Evolutionary conservation across 92 coral and sea anemone species (phyloP).

Genomic region (Epizoanthus ramosus): DNA sequence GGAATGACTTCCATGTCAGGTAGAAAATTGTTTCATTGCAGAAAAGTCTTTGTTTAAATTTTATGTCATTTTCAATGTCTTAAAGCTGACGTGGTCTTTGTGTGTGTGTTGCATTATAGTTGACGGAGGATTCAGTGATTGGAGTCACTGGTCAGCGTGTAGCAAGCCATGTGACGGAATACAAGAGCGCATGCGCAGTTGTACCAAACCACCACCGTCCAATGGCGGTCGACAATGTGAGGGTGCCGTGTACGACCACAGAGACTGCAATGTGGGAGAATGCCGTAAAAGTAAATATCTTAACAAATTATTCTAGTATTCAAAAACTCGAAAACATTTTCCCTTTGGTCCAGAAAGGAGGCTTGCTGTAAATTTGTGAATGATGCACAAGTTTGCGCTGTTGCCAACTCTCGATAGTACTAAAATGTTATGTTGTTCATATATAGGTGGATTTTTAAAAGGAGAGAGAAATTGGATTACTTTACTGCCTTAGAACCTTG

Average conservation of each 20-base stretch:
- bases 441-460: no score
- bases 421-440: no score
- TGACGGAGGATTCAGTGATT: not conserved
- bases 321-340: not conserved
- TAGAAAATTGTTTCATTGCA: not conserved
- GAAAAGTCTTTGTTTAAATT: no score
- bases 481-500: no score
- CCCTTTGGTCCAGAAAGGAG: not conserved
- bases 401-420: no score
- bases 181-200: not conserved
- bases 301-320: not conserved
- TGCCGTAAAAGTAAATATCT: not conserved
- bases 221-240: not conserved
- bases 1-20: not conserved
- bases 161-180: conserved; percentile 6
- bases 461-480: no score
- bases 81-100: no score
- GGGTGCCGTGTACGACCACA: not conserved
- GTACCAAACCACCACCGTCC: conserved; percentile 20
- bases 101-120: not conserved
- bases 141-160: conserved; percentile 26
- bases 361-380: no score
- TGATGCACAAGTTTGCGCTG: no score
- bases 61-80: no score
- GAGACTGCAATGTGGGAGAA: conserved; percentile 6